Conservation (phyloP, 2,113 vertebrate genomes). For the Vulpes vulpes region DNA sequence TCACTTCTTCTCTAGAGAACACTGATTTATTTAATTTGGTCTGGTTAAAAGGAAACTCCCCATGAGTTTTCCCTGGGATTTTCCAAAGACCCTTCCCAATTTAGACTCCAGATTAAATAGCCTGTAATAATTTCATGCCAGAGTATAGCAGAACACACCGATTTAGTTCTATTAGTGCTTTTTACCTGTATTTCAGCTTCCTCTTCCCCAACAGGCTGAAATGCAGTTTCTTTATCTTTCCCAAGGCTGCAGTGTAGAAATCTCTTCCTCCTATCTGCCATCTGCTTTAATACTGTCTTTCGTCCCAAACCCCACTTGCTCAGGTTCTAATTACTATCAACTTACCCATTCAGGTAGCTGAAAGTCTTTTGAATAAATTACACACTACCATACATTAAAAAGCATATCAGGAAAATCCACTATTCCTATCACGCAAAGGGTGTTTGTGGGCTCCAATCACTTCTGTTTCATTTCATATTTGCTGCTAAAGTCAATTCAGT, state of each 20-base stretch:
- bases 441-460: not conserved
- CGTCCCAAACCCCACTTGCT: conserved; percentile 20
- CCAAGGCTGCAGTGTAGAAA: conserved; percentile 23
- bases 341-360: conserved; percentile 22
- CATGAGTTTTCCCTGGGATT: not conserved
- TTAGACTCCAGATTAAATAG: conserved; percentile 41
- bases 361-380: not conserved
- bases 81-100: conserved; percentile 53
- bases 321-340: conserved; percentile 51
- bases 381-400: not conserved
- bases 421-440: not conserved
- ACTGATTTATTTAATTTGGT: not conserved
- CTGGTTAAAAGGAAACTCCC: not conserved
- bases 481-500: not conserved
- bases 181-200: not conserved
- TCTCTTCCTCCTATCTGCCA: conserved; percentile 33
- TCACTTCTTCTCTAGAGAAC: not conserved
- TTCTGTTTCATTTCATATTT: not conserved
- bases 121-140: conserved; percentile 34
- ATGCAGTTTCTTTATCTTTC: conserved; percentile 47
- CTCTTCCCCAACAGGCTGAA: not conserved
- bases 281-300: conserved; percentile 48
- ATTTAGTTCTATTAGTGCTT: not conserved
- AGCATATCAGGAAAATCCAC: not conserved
- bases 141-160: not conserved